These are phyloP conservation scores for Zaprionus capensis DNA, from an alignment of 1,140 invertebrate species.

Conservation along the genomic window DNA sequence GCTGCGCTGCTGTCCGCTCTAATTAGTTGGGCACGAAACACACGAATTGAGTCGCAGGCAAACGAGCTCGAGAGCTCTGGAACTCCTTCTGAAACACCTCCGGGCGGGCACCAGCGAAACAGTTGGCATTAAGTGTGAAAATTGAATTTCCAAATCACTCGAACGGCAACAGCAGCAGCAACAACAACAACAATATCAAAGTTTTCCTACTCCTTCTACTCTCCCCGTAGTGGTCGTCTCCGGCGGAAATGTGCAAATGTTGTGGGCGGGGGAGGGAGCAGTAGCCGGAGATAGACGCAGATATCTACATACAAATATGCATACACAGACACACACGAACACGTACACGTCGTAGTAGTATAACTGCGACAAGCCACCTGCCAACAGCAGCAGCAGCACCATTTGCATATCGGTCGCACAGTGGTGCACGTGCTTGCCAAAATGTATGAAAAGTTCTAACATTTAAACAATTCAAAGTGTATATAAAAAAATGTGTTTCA, in stretches of 20 bases:
- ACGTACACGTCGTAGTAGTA: conserved; percentile 1
- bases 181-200: conserved; percentile 6
- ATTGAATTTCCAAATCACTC: conserved; percentile 81
- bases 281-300: conserved; percentile 15
- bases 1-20: conserved; percentile 53
- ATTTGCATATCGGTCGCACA: conserved; percentile 44
- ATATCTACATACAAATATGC: conserved; percentile 12
- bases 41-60: conserved; percentile 72
- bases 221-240: conserved; percentile 8
- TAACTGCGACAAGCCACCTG: conserved; percentile 36
- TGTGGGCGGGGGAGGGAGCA: conserved; percentile 55
- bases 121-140: conserved; percentile 80
- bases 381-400: conserved; percentile 14
- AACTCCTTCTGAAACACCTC: not conserved
- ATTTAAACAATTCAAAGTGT: not conserved
- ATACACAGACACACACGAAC: conserved; percentile 19
- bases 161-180: conserved; percentile 45
- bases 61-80: conserved; percentile 16
- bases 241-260: conserved; percentile 76
- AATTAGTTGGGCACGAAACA: conserved; percentile 73
- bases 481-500: too few species aligned
- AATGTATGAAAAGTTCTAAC: not conserved
- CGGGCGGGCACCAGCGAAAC: conserved; percentile 19
- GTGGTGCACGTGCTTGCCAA: not conserved
- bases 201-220: not conserved